Percentiles rank a stretch among this genome's conserved stretches.
These are phyloP conservation scores for Heliconius ismenius DNA, from an alignment of 2,888 invertebrate genomes.

Conservation along the genomic window DNA sequence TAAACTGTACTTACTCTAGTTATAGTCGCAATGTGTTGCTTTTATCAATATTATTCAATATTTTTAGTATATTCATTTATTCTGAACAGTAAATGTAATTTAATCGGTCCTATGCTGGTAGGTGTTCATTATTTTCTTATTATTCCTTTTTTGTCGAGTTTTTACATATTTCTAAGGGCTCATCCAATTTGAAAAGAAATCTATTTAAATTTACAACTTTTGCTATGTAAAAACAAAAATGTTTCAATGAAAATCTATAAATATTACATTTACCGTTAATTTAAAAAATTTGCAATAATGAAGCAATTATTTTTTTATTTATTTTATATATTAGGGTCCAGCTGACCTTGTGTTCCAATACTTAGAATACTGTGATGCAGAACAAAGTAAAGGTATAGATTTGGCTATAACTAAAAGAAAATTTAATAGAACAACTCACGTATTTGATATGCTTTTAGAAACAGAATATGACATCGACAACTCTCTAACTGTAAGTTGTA, in stretches of 20 bases:
- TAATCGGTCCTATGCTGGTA: not conserved
- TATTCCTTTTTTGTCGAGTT: too few species aligned
- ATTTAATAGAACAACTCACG: not conserved
- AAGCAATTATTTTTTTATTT: not conserved
- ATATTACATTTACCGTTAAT: too few species aligned
- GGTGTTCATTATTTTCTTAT: not conserved
- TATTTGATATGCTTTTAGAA: not conserved
- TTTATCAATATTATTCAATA: not conserved
- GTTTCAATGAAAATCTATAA: too few species aligned
- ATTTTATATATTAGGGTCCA: slow-evolving; percentile 5
- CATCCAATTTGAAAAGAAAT: too few species aligned
- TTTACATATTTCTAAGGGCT: too few species aligned
- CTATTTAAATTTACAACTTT: too few species aligned
- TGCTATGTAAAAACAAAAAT: too few species aligned
- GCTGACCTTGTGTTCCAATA: slow-evolving; percentile 3
- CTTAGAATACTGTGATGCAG: not conserved
- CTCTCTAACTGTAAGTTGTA: slow-evolving; percentile 6
- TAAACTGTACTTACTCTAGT: not conserved
- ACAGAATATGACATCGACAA: slow-evolving; percentile 2
- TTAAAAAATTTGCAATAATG: too few species aligned
- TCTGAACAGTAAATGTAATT: not conserved
- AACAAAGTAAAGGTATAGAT: not conserved
- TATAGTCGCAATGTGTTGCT: not conserved
- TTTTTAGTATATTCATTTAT: not conserved
- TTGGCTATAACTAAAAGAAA: slow-evolving; percentile 2